Evolutionary conservation across 1,140 invertebrate species (phyloP), one percentile per base, ranked within the genome.

Genomic region (Lutraria rhynchaena): DNA sequence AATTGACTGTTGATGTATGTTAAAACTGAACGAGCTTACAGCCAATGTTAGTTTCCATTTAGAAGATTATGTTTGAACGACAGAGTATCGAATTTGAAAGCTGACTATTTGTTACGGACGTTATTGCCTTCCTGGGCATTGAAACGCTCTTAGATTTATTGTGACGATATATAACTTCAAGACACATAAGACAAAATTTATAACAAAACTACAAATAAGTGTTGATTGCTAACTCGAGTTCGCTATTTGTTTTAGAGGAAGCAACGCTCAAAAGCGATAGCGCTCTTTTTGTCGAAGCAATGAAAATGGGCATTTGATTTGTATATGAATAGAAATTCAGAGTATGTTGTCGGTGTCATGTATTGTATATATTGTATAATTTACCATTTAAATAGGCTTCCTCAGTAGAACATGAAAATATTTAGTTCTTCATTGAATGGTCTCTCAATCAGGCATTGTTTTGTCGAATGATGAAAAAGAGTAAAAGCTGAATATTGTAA

Each of bases 51-150:
- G n/a, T 15, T 13, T 24, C 27, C 27, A 67, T n/a, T 67, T 51
- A 46, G 13, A 1, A 31, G 7, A 67, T 67, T 41, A 67, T n/a
- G 31, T 27, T 46, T 7, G 19, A 5, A 41, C 41, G 3, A 2
- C 19, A 19, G 49, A n/a, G 63, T 67, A 67, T 67, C 63, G 41
- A 49, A 31, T 67, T 67, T 27, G 63, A 67, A 67, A 67, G 44
- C 24, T 49, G 44, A 33, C 27, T 5, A 46, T 51, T 46, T n/a
- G 44, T 35, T 46, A 46, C 19, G 63, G 41, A 49, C 63, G 49
- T 67, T 67, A 67, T 5, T 13, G 3, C 27, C 44, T 67, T 67
- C 63, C 63, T 19, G 44, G 22, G 24, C 46, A 11, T 11, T 49
- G 24, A 67, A 31, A 49, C 19, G 27, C 35, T 13, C 27, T 31